Conservation (phyloP, 2,888 invertebrate genomes). For the Stegophylla sp. region DNA sequence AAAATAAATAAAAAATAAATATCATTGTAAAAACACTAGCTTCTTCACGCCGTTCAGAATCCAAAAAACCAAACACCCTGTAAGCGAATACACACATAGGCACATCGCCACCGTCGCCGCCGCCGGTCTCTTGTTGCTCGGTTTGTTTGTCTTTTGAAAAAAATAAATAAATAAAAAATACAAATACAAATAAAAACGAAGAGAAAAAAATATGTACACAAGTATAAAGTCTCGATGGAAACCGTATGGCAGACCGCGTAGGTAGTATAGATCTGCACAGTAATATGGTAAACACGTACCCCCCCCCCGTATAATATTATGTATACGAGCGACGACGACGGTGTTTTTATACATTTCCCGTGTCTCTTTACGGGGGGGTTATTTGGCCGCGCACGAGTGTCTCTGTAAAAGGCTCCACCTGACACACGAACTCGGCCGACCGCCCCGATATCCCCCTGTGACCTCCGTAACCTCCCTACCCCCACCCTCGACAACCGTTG, state of each 20-base stretch:
- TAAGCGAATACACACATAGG: neutral
- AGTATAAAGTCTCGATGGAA: neutral
- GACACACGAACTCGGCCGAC: neutral
- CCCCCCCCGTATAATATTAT: no score
- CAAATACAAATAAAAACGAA: no score
- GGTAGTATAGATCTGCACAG: neutral
- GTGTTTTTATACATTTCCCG: neutral
- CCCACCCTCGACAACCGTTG: no score
- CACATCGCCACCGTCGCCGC: neutral
- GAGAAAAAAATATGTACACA: no score
- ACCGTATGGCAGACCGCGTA: neutral
- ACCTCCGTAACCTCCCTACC: no score
- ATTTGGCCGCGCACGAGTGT: conserved; percentile 10
- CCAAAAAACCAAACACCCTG: no score
- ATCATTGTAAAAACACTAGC: neutral
- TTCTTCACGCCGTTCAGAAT: no score
- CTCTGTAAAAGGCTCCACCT: conserved; percentile 32
- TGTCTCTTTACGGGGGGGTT: neutral
- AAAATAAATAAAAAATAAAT: neutral
- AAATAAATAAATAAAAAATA: neutral
- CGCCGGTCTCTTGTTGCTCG: conserved; percentile 31
- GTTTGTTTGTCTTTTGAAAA: conserved; percentile 6
- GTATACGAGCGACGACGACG: neutral
- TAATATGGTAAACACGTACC: neutral
- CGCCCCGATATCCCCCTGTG: neutral